phyloP scores from a whole-genome alignment of 1,140 invertebrate genomes.

The Ectropis grisescens region DNA sequence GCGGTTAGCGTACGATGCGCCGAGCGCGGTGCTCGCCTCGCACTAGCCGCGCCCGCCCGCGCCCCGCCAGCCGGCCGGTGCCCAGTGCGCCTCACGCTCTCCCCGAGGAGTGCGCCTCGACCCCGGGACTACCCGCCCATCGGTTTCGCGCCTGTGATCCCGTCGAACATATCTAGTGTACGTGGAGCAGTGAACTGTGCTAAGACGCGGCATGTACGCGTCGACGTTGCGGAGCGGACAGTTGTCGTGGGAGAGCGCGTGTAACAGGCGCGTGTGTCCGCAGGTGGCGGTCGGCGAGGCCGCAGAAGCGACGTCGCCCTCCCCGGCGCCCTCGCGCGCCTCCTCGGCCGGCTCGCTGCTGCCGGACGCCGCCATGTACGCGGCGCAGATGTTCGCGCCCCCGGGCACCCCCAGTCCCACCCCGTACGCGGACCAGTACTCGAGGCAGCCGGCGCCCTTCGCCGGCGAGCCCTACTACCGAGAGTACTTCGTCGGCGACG shows the following conservation, averaged over 20 bases:
- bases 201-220: constrained; percentile 62
- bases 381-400: constrained; percentile 66
- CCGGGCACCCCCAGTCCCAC: constrained; percentile 65
- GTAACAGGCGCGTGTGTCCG: constrained; percentile 68
- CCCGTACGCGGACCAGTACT: constrained; percentile 60
- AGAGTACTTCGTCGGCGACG: constrained; percentile 61
- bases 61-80: constrained; percentile 44
- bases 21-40: constrained; percentile 49
- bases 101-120: constrained; percentile 24
- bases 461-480: constrained; percentile 61
- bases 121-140: constrained; percentile 26
- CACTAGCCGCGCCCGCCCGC: constrained; percentile 64
- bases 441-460: constrained; percentile 47
- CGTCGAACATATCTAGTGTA: constrained; percentile 41
- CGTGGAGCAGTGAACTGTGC: constrained; percentile 61
- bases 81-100: constrained; percentile 47
- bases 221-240: constrained; percentile 60
- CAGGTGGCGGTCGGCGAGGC: constrained; percentile 63
- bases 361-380: constrained; percentile 66
- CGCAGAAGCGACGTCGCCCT: constrained; percentile 58
- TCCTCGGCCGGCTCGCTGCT: constrained; percentile 62
- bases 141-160: constrained; percentile 41
- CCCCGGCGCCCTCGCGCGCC: constrained; percentile 58
- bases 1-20: constrained; percentile 55
- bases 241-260: constrained; percentile 65